Conservation (phyloP, 2,888 invertebrate genomes). For the Lumbricus terrestris region DNA sequence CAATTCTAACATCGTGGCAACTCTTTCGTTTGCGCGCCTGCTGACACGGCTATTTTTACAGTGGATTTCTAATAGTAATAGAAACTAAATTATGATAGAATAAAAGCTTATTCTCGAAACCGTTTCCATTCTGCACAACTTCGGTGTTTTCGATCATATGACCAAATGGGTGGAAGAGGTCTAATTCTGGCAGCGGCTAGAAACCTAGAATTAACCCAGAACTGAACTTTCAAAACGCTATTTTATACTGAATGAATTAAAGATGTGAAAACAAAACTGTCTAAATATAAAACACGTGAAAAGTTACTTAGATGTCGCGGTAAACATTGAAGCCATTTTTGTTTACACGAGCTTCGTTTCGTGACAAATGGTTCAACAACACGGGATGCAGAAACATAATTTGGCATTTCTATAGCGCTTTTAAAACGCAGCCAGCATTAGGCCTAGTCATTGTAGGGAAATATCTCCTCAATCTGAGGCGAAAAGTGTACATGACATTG, state of each 20-base stretch:
- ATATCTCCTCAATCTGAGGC: no score
- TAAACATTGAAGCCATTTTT: conserved; percentile 15
- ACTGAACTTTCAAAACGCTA: background rate
- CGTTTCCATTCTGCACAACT: no score
- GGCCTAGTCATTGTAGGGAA: no score
- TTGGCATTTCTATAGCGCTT: background rate
- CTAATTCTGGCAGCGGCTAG: no score
- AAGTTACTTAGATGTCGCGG: conserved; percentile 7
- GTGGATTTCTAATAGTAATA: no score
- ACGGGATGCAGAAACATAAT: background rate
- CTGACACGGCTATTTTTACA: no score
- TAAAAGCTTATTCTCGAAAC: no score
- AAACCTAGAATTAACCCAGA: background rate
- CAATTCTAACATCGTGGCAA: background rate
- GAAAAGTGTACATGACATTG: no score
- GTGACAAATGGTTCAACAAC: background rate
- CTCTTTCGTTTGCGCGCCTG: background rate
- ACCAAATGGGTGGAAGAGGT: background rate
- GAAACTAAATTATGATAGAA: no score
- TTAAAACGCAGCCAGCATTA: no score
- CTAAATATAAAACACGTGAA: background rate
- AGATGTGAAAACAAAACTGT: background rate
- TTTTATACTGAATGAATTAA: background rate
- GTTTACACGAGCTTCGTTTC: background rate
- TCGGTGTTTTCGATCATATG: background rate